phyloP scores from a whole-genome alignment of 2,113 vertebrate genomes.

The Nycticorax nycticorax region DNA sequence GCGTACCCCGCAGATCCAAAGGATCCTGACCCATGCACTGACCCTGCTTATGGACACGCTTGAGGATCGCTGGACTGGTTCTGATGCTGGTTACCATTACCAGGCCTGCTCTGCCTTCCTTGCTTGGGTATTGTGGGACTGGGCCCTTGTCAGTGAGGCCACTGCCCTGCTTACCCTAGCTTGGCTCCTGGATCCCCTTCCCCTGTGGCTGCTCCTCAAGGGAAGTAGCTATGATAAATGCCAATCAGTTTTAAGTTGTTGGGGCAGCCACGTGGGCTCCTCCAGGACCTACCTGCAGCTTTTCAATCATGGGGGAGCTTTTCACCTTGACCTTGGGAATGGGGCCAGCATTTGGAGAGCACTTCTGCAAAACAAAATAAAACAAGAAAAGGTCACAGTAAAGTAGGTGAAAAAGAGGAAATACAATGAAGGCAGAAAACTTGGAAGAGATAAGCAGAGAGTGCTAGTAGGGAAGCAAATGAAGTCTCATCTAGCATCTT shows the following conservation, averaged over 20 bases:
- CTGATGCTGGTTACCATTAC: background rate
- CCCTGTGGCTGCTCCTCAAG: background rate
- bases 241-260: background rate
- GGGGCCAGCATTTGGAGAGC: slow-evolving; percentile 49
- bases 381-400: background rate
- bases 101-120: background rate
- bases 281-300: slow-evolving; percentile 76
- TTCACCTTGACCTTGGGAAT: slow-evolving; percentile 78
- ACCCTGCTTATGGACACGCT: background rate
- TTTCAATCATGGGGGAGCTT: slow-evolving; percentile 82
- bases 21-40: background rate
- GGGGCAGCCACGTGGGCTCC: background rate
- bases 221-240: background rate
- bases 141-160: background rate
- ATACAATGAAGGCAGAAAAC: background rate
- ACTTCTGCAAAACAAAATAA: slow-evolving; percentile 68
- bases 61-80: background rate
- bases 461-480: background rate
- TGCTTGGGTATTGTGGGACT: background rate
- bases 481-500: background rate
- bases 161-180: background rate
- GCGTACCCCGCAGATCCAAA: background rate
- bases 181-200: background rate
- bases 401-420: background rate
- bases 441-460: background rate